A percentile compares a stretch with the other conserved stretches of the same genome.
phyloP scores from a whole-genome alignment of 2,113 vertebrate genomes.

The Larimichthys crocea region DNA sequence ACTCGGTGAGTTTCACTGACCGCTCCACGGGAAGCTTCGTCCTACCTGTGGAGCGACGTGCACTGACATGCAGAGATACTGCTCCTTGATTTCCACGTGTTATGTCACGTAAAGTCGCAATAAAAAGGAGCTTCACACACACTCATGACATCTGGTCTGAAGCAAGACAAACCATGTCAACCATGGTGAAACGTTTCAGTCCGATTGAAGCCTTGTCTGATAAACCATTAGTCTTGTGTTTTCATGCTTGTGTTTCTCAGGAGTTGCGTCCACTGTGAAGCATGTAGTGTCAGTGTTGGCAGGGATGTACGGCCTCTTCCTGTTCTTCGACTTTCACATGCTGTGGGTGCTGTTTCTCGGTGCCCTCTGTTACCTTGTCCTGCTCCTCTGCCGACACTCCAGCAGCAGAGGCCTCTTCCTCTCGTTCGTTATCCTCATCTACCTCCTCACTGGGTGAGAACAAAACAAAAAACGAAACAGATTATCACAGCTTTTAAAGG shows the following conservation, averaged over 20 bases:
- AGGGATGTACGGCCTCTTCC: slow-evolving; percentile 88
- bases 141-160: not conserved
- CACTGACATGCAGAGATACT: not conserved
- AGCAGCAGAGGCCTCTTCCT: slow-evolving; percentile 87
- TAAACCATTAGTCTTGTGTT: not conserved
- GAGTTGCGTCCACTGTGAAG: slow-evolving; percentile 84
- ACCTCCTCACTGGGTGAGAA: slow-evolving; percentile 90
- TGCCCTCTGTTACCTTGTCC: slow-evolving; percentile 88
- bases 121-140: not conserved
- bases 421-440: slow-evolving; percentile 89
- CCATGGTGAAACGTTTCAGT: not conserved
- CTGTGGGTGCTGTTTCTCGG: slow-evolving; percentile 91
- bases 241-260: slow-evolving; percentile 61
- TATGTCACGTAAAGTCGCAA: not conserved
- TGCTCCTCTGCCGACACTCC: slow-evolving; percentile 87
- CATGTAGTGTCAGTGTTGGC: slow-evolving; percentile 85
- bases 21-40: not conserved
- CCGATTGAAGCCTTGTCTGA: not conserved
- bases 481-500: not conserved
- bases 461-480: not conserved
- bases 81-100: not conserved
- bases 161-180: not conserved
- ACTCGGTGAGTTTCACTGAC: slow-evolving; percentile 81
- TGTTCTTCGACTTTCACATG: slow-evolving; percentile 91
- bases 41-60: no score